Percentiles rank a stretch among this genome's conserved stretches.
Evolutionary conservation across 1,140 invertebrate genomes (phyloP).

Genomic region (Drosophila baimaii): DNA sequence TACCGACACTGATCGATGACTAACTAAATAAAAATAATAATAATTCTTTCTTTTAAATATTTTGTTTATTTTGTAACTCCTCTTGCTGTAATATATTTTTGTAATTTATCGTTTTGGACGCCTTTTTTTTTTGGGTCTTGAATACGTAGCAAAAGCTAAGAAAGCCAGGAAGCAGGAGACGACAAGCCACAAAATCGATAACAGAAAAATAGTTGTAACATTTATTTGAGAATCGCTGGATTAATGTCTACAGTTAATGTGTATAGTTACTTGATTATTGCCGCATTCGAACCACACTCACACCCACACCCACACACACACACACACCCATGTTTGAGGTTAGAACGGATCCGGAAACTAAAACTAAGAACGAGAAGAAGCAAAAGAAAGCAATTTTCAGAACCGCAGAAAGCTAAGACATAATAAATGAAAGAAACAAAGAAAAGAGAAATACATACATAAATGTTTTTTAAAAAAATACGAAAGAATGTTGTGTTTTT

Average conservation of each 20-base stretch:
- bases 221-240: constrained; percentile 64
- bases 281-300: constrained; percentile 26
- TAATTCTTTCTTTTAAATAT: neutral
- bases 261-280: constrained; percentile 54
- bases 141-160: constrained; percentile 6
- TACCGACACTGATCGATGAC: neutral
- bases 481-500: neutral
- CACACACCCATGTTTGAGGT: constrained; percentile 23
- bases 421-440: constrained; percentile 50
- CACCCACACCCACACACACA: constrained; percentile 6
- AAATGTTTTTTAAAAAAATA: constrained; percentile 45
- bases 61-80: neutral
- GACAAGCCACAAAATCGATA: constrained; percentile 24
- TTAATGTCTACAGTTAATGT: constrained; percentile 47
- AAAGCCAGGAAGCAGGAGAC: constrained; percentile 10
- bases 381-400: constrained; percentile 39
- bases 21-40: neutral
- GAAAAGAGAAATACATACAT: constrained; percentile 46
- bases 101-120: neutral
- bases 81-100: neutral
- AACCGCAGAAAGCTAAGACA: constrained; percentile 33
- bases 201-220: constrained; percentile 59
- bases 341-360: constrained; percentile 12
- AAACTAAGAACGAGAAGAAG: constrained; percentile 7
- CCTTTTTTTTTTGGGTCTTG: neutral